Base-by-base conservation (phyloP, 2,113 vertebrate genomes). In the Silurus glanis region DNA sequence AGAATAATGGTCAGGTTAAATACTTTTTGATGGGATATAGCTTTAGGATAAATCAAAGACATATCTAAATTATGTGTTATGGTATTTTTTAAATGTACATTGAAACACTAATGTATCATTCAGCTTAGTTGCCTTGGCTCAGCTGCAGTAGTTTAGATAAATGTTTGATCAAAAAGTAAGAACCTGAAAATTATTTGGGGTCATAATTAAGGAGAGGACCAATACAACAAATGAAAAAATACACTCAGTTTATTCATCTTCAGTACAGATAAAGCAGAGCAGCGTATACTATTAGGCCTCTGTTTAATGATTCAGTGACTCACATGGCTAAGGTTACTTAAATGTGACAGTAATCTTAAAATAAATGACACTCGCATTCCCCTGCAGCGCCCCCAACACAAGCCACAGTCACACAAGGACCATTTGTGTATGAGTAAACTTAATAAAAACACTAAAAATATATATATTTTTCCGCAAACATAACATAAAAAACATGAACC, bases 321-420 rank as follows among this genome's bases (percentile, higher is more conserved):
- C 75, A 61, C 53, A 47, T 80, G 49, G 83, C 51, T 59, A 37
- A 45, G 55, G 86, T 74, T 51, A 58, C 56, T 78, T 80, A 79
- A 89, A 90, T 90, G 84, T 85, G 80, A 89, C 23, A 66, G 80
- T 81, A 84, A 85, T 79, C 86, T 83, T 86, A 89, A 90, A 91
- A 90, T 89, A 90, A 56, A 53, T 14, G 23, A 76, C 51, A 51
- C 23, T 62, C 21, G 81, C 58, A 49, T n/a, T 62, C 84, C 58
- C 47, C 86, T 47, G 72, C n/a, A 55, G n/a, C 83, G 58, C 37
- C 78, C 19, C 25, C 28, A 51, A 56, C 81, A 74, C 59, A 1
- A 56, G 55, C 55, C 8, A 56, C 51, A 49, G 67, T 58, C 78
- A 23, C 45, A 61, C 67, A n/a, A 45, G 21, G 13, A 17, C 82